These are phyloP conservation scores for Centropristis striata DNA, from an alignment of 2,113 vertebrate species.

Conservation along the genomic window DNA sequence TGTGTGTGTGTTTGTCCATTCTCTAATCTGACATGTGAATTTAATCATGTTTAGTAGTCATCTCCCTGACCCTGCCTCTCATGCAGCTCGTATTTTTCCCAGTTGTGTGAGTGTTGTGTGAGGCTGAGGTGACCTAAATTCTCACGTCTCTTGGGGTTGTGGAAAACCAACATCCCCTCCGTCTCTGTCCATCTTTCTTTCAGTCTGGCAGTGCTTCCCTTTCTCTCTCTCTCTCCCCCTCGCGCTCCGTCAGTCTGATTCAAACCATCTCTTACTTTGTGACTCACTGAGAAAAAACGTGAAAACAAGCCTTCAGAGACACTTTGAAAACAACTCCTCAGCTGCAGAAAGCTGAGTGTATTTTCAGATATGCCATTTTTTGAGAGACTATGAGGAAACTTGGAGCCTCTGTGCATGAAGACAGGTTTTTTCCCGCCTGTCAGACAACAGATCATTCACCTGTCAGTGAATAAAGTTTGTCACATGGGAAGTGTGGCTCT, in stretches of 20 bases:
- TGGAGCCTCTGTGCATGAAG: neutral
- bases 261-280: constrained; percentile 11
- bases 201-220: neutral
- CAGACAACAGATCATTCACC: constrained; percentile 4
- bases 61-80: neutral
- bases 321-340: constrained; percentile 2
- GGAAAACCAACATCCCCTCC: constrained; percentile 33
- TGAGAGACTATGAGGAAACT: neutral
- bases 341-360: constrained; percentile 6
- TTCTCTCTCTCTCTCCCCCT: neutral
- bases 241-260: neutral
- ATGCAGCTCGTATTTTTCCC: neutral
- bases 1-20: neutral
- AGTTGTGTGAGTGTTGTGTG: neutral
- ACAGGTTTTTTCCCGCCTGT: neutral
- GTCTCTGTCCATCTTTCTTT: constrained; percentile 16
- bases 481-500: neutral
- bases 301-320: constrained; percentile 28
- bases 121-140: constrained; percentile 46
- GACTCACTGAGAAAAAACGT: constrained; percentile 31
- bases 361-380: constrained; percentile 2
- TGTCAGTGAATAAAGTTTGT: constrained; percentile 9
- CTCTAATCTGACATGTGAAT: neutral
- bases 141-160: constrained; percentile 26
- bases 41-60: neutral